phyloP scores from a whole-genome alignment of 1,140 invertebrate genomes.

The Drosophila grimshawi region DNA sequence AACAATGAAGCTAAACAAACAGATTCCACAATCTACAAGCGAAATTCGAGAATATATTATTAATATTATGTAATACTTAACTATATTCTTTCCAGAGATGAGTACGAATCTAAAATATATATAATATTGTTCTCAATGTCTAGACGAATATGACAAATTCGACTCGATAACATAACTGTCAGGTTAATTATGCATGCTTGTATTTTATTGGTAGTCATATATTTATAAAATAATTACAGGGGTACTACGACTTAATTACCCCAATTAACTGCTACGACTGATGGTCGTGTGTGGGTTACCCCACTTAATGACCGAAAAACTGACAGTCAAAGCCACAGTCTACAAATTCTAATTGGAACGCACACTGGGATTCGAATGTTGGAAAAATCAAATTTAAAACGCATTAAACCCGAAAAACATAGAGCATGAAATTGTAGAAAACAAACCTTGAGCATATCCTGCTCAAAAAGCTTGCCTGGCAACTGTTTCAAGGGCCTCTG shows the following conservation, averaged over 20 bases:
- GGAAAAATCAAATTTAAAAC: constrained; percentile 39
- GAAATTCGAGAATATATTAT: not conserved
- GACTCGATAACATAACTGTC: not conserved
- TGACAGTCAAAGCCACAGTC: constrained; percentile 32
- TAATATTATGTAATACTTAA: not conserved
- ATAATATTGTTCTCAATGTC: not conserved
- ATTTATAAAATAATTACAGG: not conserved
- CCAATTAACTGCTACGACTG: constrained; percentile 26
- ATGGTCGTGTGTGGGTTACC: constrained; percentile 33
- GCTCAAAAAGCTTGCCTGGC: constrained; percentile 18
- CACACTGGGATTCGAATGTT: constrained; percentile 7
- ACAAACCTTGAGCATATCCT: constrained; percentile 45
- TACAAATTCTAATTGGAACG: constrained; percentile 40
- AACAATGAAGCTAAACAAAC: constrained; percentile 13
- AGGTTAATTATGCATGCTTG: not conserved
- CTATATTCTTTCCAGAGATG: not conserved
- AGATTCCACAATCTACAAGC: constrained; percentile 3
- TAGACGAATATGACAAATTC: not conserved
- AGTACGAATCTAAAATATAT: not conserved
- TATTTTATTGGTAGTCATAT: not conserved
- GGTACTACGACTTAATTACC: constrained; percentile 16
- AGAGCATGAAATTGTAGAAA: constrained; percentile 9
- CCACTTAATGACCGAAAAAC: constrained; percentile 26
- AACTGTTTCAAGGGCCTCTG: not conserved
- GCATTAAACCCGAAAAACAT: constrained; percentile 12